Conservation (phyloP, 2,888 invertebrate genomes). For the Andrena bicolor region DNA sequence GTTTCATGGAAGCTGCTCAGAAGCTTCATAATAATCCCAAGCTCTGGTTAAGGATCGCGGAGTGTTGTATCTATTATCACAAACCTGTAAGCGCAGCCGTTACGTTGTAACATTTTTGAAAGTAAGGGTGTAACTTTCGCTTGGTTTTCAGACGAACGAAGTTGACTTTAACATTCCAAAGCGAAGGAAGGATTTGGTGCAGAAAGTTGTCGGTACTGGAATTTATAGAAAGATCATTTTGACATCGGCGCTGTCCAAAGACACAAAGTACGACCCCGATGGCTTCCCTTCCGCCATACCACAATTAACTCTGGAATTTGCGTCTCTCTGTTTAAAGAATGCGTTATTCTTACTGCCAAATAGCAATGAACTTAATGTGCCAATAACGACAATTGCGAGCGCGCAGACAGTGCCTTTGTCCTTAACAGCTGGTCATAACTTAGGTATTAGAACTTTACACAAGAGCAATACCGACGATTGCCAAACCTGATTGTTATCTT, state of each 20-base stretch:
- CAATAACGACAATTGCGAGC: slow-evolving; percentile 67
- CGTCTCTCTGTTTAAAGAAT: slow-evolving; percentile 94
- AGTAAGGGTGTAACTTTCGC: background rate
- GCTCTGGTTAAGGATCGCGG: slow-evolving; percentile 96
- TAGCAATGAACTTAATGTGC: slow-evolving; percentile 75
- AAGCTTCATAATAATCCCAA: slow-evolving; percentile 95
- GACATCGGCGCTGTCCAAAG: slow-evolving; percentile 86
- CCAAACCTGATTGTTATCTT: background rate
- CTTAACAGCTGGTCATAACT: slow-evolving; percentile 71
- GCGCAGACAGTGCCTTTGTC: slow-evolving; percentile 75
- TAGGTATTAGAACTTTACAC: slow-evolving; percentile 54
- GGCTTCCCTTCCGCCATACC: slow-evolving; percentile 94
- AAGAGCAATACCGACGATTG: background rate
- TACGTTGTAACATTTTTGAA: background rate
- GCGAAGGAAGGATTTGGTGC: slow-evolving; percentile 87
- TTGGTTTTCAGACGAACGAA: slow-evolving; percentile 86
- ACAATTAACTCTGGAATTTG: slow-evolving; percentile 95
- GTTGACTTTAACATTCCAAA: slow-evolving; percentile 87
- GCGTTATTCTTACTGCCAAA: slow-evolving; percentile 90
- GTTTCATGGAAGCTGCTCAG: slow-evolving; percentile 93
- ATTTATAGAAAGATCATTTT: slow-evolving; percentile 88
- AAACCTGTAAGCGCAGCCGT: slow-evolving; percentile 86
- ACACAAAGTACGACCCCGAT: slow-evolving; percentile 87
- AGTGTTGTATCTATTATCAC: slow-evolving; percentile 93
- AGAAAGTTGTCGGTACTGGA: slow-evolving; percentile 87